These are phyloP conservation scores for Drosophila vallismaia DNA, from an alignment of 2,888 invertebrate genomes.

Conservation along the genomic window DNA sequence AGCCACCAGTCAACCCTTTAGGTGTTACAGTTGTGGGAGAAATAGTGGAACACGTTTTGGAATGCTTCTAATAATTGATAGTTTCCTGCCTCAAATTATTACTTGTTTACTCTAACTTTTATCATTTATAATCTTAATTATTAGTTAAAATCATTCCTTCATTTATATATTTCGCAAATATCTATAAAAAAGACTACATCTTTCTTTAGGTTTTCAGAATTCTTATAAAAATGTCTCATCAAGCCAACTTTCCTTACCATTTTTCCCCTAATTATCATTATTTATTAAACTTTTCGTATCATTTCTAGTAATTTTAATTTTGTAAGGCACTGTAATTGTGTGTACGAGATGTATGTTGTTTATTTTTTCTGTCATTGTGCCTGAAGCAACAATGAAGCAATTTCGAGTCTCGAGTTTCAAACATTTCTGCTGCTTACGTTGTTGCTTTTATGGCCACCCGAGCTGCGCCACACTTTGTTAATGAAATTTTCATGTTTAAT, in stretches of 20 bases:
- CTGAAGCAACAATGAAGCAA: conserved; percentile 57
- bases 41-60: not conserved
- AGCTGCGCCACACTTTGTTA: conserved; percentile 34
- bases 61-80: too few relatives aligned
- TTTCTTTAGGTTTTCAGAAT: too few relatives aligned
- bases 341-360: not conserved
- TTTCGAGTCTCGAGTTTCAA: conserved; percentile 43
- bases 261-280: too few relatives aligned
- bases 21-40: not conserved
- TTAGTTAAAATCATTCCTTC: too few relatives aligned
- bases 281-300: not conserved
- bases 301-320: not conserved
- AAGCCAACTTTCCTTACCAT: too few relatives aligned
- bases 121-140: too few relatives aligned
- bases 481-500: conserved; percentile 67
- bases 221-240: too few relatives aligned
- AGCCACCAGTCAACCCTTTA: conserved; percentile 4
- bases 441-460: conserved; percentile 27
- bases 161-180: too few relatives aligned
- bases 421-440: conserved; percentile 55
- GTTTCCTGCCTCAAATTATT: too few relatives aligned
- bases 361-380: conserved; percentile 9
- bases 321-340: not conserved
- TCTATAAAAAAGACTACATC: too few relatives aligned
- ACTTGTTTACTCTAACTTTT: too few relatives aligned